Evolutionary conservation across 2,797 vertebrate species (phyloP).

Genomic region (Selene dorsalis): DNA sequence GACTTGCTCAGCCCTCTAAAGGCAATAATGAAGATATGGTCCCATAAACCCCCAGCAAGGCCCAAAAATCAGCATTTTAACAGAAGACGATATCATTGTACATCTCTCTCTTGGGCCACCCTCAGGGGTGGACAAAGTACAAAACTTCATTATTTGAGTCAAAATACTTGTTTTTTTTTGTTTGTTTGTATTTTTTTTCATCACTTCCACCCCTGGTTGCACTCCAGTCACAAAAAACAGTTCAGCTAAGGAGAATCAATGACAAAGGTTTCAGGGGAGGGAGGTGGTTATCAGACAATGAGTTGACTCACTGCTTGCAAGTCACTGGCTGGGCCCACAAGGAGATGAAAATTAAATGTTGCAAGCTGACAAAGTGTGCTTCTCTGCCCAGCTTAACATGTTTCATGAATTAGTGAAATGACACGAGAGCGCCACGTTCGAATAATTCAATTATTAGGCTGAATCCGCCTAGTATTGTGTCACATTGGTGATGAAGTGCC

Average conservation of each 20-base stretch:
- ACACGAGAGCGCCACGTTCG: slow-evolving; percentile 11
- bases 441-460: not conserved
- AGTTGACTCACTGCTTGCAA: slow-evolving; percentile 7
- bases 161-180: too few species aligned
- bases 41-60: not conserved
- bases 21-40: not conserved
- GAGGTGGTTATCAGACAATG: not conserved
- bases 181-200: too few species aligned
- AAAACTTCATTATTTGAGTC: too few species aligned
- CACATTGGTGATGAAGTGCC: slow-evolving; percentile 5
- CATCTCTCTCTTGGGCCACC: not conserved
- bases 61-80: not conserved
- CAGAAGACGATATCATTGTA: not conserved
- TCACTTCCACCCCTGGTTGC: not conserved
- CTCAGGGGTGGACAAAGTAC: too few species aligned
- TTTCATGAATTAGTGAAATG: slow-evolving; percentile 11
- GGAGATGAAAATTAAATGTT: slow-evolving; percentile 9
- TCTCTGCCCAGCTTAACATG: not conserved
- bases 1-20: not conserved
- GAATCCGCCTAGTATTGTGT: not conserved
- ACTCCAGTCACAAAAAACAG: not conserved
- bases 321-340: slow-evolving; percentile 7
- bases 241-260: not conserved
- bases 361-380: not conserved
- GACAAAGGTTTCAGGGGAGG: not conserved